Conservation (phyloP, 2,888 invertebrate genomes). For the Oscheius sp. region DNA sequence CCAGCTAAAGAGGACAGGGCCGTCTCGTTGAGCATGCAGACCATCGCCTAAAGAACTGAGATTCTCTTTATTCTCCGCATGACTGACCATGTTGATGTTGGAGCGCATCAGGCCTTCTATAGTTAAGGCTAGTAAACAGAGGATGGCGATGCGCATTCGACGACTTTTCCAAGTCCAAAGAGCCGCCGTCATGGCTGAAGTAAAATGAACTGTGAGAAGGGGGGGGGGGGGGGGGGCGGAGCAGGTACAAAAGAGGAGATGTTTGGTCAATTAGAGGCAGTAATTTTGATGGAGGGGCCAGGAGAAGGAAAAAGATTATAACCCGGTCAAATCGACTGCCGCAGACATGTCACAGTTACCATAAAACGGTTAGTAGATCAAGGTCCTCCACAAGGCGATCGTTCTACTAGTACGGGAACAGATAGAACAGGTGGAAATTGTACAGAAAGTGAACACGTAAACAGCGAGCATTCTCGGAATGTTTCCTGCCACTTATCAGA, state of each 20-base stretch:
- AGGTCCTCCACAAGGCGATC: no score
- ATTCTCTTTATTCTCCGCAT: neutral
- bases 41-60: slow-evolving; percentile 49
- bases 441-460: no score
- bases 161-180: slow-evolving; percentile 60
- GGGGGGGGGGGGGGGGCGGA: neutral
- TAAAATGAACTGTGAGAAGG: neutral
- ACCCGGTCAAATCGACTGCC: no score
- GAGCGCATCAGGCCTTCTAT: slow-evolving; percentile 69
- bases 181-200: slow-evolving; percentile 24
- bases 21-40: slow-evolving; percentile 66
- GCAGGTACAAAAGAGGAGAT: neutral
- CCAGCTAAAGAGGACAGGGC: slow-evolving; percentile 42
- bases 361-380: no score
- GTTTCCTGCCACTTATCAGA: no score
- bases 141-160: slow-evolving; percentile 62
- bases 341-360: no score
- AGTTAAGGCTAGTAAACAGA: slow-evolving; percentile 66
- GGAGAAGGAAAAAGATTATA: neutral
- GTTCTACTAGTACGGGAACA: no score
- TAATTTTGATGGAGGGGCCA: neutral
- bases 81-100: slow-evolving; percentile 66
- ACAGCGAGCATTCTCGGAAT: no score
- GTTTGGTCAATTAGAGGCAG: neutral
- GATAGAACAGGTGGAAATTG: no score